These are phyloP conservation scores for Drosophila triauraria DNA, from an alignment of 1,140 invertebrate genomes.

Conservation along the genomic window DNA sequence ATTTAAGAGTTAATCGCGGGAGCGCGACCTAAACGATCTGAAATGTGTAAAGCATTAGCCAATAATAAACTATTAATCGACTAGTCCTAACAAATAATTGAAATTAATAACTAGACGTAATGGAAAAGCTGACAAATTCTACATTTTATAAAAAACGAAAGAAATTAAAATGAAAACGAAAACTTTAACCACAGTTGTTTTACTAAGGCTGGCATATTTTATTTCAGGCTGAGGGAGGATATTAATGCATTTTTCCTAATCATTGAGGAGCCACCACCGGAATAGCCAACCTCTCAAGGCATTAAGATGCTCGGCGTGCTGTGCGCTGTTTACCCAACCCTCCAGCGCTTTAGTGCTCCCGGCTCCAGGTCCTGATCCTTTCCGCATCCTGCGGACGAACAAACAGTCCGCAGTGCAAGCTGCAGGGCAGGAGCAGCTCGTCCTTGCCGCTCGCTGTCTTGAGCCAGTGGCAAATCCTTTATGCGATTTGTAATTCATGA, in stretches of 20 bases:
- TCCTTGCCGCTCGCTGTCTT: conserved; percentile 26
- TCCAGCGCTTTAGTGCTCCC: not conserved
- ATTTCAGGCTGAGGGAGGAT: conserved; percentile 10
- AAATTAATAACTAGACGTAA: conserved; percentile 65
- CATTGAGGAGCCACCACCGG: conserved; percentile 21
- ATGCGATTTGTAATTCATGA: conserved; percentile 83
- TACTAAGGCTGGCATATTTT: conserved; percentile 7
- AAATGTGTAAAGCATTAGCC: conserved; percentile 62
- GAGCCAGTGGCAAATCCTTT: conserved; percentile 80
- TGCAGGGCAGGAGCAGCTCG: conserved; percentile 20
- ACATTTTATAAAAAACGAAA: conserved; percentile 73
- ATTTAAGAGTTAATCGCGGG: conserved; percentile 46
- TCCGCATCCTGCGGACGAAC: conserved; percentile 20
- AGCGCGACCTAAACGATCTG: conserved; percentile 56
- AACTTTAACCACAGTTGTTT: conserved; percentile 17
- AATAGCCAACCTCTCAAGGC: conserved; percentile 35
- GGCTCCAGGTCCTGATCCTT: conserved; percentile 16
- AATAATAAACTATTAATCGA: conserved; percentile 50
- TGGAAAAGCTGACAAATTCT: conserved; percentile 74
- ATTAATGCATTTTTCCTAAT: conserved; percentile 51
- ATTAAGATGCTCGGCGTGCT: conserved; percentile 53
- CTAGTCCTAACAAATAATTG: conserved; percentile 60
- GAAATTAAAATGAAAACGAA: conserved; percentile 13
- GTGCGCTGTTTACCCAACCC: conserved; percentile 26
- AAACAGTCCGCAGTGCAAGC: conserved; percentile 47